These are phyloP conservation scores for Mantis religiosa DNA, from an alignment of 2,888 invertebrate genomes.

Conservation along the genomic window DNA sequence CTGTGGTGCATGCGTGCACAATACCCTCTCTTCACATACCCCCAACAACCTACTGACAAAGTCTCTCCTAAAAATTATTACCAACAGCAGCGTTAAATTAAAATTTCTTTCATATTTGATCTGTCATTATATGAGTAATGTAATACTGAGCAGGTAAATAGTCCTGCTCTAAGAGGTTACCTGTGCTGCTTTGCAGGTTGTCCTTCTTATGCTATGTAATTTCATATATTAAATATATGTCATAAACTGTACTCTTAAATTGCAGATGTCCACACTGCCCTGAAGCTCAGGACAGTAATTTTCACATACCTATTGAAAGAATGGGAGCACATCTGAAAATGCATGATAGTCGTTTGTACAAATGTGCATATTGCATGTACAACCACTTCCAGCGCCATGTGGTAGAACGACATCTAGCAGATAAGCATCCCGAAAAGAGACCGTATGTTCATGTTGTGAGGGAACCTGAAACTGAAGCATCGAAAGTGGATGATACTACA, in stretches of 20 bases:
- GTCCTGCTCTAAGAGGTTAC: too few relatives aligned
- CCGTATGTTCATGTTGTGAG: constrained; percentile 48
- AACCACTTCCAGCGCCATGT: constrained; percentile 57
- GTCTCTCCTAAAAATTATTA: too few relatives aligned
- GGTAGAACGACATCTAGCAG: constrained; percentile 63
- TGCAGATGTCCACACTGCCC: constrained; percentile 66
- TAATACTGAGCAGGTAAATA: too few relatives aligned
- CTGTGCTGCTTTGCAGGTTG: too few relatives aligned
- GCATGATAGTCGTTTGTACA: constrained; percentile 69
- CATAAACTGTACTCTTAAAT: neutral
- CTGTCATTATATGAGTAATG: too few relatives aligned
- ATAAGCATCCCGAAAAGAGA: constrained; percentile 54
- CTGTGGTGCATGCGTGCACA: too few relatives aligned
- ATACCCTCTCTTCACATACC: too few relatives aligned
- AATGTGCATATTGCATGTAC: constrained; percentile 65
- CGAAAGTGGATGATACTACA: neutral
- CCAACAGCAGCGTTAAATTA: too few relatives aligned
- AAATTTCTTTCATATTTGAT: too few relatives aligned
- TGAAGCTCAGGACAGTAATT: constrained; percentile 37
- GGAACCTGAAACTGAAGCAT: constrained; percentile 35
- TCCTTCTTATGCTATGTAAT: too few relatives aligned
- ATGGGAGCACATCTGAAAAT: constrained; percentile 69
- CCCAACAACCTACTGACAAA: too few relatives aligned
- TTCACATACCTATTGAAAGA: constrained; percentile 49
- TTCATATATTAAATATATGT: too few relatives aligned